Base-by-base conservation (phyloP, 2,888 invertebrate genomes). In the Drosophila eohydei region DNA sequence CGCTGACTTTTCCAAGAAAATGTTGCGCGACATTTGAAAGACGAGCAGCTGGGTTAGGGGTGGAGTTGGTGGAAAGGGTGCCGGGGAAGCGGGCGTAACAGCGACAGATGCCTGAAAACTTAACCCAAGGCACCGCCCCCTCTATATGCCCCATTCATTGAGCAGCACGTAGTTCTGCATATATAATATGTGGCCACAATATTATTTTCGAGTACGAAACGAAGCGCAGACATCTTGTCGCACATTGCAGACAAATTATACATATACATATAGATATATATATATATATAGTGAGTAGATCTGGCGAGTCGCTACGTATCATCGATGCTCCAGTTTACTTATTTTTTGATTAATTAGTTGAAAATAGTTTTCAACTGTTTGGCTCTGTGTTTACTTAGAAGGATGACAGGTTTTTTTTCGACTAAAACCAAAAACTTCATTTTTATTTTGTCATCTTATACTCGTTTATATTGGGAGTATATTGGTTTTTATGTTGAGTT, bases 291-390 rank as follows among this genome's bases (percentile, higher is more conserved):
- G 44, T 36, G 41, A 54, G 60, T 54, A 34, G 66, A 63, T 55
- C 63, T 60, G 69, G 51, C 58, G 69, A 65, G 67, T 71, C 68
- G 71, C 74, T 56, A 69, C 80, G 71, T 80, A 76, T 80, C 75
- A 75, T 85, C 81, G 78, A 84, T 81, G 89, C 89, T 85, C 87
- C 87, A 89, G 86, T 81, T 89, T 85, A 78, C 88, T 88, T 89
- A 89, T 87, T 87, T 77, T 71, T 87, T 87, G 86, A 87, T 87
- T 87, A 89, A 87, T 87, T 89, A 87, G 88, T 88, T 79, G 79
- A 89, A 87, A 88, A 87, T 88, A 87, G 88, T 88, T 81, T 75
- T 74, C 74, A 74, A 80, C 71, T 71, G 73, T 44, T 66, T 51
- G 63, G 61, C 34, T 28, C 43, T 41, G 59, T 51, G 67, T 68